Evolutionary conservation across 2,113 vertebrate species (phyloP).

Genomic region (Corynorhinus townsendii): DNA sequence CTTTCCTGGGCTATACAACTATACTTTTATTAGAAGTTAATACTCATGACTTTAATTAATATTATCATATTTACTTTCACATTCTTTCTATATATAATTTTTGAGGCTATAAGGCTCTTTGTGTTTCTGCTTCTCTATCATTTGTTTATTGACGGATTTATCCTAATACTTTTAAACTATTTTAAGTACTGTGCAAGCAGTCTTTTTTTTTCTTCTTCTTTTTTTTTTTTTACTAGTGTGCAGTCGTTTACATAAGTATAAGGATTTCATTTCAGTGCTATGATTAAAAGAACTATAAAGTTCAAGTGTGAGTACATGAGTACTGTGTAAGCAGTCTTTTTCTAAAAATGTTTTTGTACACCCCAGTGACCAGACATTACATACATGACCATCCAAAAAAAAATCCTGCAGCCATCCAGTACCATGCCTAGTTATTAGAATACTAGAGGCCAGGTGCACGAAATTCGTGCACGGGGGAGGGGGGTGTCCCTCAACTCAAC

Average conservation of each 20-base stretch:
- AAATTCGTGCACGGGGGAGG: too few relatives aligned
- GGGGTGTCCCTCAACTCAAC: too few relatives aligned
- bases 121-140: not conserved
- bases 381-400: too few relatives aligned
- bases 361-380: too few relatives aligned
- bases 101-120: not conserved
- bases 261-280: too few relatives aligned
- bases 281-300: too few relatives aligned
- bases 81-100: not conserved
- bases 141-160: not conserved
- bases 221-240: slow-evolving; percentile 40
- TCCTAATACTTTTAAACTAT: not conserved
- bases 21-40: not conserved
- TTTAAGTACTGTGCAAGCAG: not conserved
- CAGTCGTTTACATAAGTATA: too few relatives aligned
- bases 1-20: not conserved
- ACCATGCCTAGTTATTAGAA: too few relatives aligned
- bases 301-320: too few relatives aligned
- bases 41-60: not conserved
- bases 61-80: not conserved
- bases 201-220: slow-evolving; percentile 31
- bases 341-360: not conserved
- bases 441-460: too few relatives aligned
- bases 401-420: too few relatives aligned
- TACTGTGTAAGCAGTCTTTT: not conserved